phyloP scores from a whole-genome alignment of 2,113 vertebrate genomes.

The Microcebus murinus region DNA sequence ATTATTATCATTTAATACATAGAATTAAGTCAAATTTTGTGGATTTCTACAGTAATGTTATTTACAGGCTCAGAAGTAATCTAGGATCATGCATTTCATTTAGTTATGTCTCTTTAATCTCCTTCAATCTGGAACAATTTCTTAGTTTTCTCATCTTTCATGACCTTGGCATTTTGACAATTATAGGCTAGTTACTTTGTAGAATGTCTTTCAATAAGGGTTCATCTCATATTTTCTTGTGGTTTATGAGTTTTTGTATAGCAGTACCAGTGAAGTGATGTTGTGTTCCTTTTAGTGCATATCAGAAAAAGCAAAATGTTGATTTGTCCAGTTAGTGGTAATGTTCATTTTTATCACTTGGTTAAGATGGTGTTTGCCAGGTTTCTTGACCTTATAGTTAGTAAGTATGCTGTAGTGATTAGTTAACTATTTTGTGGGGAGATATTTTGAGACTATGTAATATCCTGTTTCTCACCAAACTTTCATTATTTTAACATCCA shows the following conservation, averaged over 20 bases:
- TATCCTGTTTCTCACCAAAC: background rate
- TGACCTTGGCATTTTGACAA: conserved; percentile 18
- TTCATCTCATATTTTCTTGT: background rate
- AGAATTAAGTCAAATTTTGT: background rate
- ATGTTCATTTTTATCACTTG: background rate
- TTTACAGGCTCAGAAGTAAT: background rate
- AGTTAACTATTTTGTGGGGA: background rate
- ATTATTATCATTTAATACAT: background rate
- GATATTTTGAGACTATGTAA: background rate
- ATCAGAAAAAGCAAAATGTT: background rate
- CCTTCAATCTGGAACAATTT: background rate
- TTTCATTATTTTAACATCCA: background rate
- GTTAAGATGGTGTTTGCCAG: background rate
- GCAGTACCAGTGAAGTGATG: background rate
- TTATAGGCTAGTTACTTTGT: background rate
- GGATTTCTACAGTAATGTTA: background rate
- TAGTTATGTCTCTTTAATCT: background rate
- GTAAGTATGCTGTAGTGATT: background rate
- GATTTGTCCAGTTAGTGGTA: background rate
- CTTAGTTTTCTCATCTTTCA: background rate
- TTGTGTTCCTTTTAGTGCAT: background rate
- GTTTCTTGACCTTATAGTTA: background rate
- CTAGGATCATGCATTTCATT: background rate
- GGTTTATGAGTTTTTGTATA: background rate
- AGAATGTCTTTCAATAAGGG: background rate